A percentile compares a stretch with the other conserved stretches of the same genome.
Evolutionary conservation across 2,888 invertebrate species (phyloP).

Genomic region (Eulithis testata): DNA sequence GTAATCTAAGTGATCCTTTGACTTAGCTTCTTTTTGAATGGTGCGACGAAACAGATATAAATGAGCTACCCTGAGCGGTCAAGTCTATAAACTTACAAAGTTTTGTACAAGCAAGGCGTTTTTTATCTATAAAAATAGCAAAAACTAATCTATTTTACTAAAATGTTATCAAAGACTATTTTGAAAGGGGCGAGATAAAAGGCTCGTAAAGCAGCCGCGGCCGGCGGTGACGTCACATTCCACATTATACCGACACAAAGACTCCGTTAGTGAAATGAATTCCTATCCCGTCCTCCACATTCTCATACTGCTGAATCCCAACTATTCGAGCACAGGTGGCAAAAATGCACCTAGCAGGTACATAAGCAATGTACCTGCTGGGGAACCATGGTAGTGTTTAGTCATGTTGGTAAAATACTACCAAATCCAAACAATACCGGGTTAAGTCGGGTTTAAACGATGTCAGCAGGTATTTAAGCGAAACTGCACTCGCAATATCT

Average conservation of each 20-base stretch:
- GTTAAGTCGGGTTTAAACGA: too few relatives aligned
- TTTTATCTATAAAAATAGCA: conserved; percentile 1
- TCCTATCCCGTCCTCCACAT: conserved; percentile 16
- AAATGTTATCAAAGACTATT: conserved; percentile 19
- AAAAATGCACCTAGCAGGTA: conserved; percentile 1
- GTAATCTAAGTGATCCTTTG: too few relatives aligned
- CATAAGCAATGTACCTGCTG: not conserved
- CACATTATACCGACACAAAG: conserved; percentile 21
- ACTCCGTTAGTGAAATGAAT: conserved; percentile 18
- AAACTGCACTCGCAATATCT: too few relatives aligned
- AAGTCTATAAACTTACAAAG: not conserved
- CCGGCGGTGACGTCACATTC: conserved; percentile 16
- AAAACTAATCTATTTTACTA: conserved; percentile 12
- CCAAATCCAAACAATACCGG: too few relatives aligned
- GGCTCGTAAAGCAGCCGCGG: conserved; percentile 13
- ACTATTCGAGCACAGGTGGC: conserved; percentile 4
- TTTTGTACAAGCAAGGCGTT: not conserved
- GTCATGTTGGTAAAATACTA: too few relatives aligned
- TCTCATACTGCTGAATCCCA: not conserved
- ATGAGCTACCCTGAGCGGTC: not conserved
- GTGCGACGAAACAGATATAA: too few relatives aligned
- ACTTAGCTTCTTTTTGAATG: too few relatives aligned
- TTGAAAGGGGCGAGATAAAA: conserved; percentile 14
- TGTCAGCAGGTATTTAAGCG: too few relatives aligned
- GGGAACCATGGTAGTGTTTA: too few relatives aligned